Evolutionary conservation across 2,797 vertebrate genomes (phyloP).

Genomic region (Coranthus polyacanthus): DNA sequence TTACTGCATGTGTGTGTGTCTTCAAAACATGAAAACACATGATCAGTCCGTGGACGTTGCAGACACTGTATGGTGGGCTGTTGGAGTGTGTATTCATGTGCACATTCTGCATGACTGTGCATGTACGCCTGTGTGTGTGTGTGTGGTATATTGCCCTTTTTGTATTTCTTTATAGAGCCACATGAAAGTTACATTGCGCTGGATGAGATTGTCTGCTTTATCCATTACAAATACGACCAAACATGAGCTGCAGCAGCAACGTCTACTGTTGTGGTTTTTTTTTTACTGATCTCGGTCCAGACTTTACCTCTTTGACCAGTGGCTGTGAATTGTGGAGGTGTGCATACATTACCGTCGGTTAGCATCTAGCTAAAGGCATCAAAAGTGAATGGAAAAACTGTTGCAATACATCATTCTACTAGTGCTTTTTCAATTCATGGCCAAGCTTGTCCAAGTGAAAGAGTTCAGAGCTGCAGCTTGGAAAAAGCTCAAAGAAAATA

Average conservation of each 20-base stretch:
- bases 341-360: not conserved
- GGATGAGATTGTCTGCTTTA: constrained; percentile 69
- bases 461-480: constrained; percentile 43
- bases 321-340: constrained; percentile 45
- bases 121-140: not conserved
- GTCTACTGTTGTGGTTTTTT: constrained; percentile 17
- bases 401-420: constrained; percentile 10
- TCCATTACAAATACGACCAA: constrained; percentile 65
- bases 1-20: constrained; percentile 59
- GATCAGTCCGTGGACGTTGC: constrained; percentile 60
- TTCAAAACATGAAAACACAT: constrained; percentile 68
- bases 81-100: constrained; percentile 14
- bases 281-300: constrained; percentile 30
- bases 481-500: constrained; percentile 40
- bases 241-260: constrained; percentile 39
- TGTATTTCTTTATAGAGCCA: constrained; percentile 73
- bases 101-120: not conserved
- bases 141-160: constrained; percentile 53
- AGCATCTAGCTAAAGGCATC: constrained; percentile 8
- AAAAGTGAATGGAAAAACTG: constrained; percentile 26
- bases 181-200: constrained; percentile 72
- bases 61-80: constrained; percentile 20
- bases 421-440: constrained; percentile 21
- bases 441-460: constrained; percentile 37
- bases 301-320: constrained; percentile 17